Evolutionary conservation across 1,140 invertebrate genomes (phyloP).

Genomic region (Globodera rostochiensis): DNA sequence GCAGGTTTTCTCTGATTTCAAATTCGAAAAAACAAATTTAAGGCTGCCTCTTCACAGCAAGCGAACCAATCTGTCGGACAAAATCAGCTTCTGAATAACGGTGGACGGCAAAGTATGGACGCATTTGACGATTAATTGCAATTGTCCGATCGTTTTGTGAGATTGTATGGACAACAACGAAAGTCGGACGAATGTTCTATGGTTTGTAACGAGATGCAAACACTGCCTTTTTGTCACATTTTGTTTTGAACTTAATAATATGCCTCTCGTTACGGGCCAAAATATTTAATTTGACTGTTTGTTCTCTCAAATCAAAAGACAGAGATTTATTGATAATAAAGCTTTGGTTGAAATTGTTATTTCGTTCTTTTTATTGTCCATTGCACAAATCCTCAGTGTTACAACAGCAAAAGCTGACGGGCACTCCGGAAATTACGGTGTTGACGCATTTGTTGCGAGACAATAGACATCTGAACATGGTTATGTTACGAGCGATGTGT

Average conservation of each 20-base stretch:
- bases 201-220: neutral
- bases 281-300: neutral
- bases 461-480: constrained; percentile 14
- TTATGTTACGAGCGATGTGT: neutral
- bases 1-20: neutral
- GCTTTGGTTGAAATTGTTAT: neutral
- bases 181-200: neutral
- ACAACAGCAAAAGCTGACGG: constrained; percentile 46
- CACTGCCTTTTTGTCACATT: neutral
- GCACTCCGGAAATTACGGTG: constrained; percentile 29
- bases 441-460: constrained; percentile 25
- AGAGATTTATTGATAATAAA: too few species aligned
- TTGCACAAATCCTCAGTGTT: constrained; percentile 38
- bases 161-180: neutral
- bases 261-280: neutral
- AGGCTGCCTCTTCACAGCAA: neutral
- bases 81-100: neutral
- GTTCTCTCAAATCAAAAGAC: neutral
- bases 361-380: constrained; percentile 23
- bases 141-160: neutral
- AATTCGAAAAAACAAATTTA: neutral
- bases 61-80: neutral
- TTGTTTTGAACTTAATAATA: neutral
- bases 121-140: neutral
- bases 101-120: neutral